Percentiles rank a stretch among this genome's conserved stretches.
Evolutionary conservation across 2,888 invertebrate genomes (phyloP).

Genomic region (Boloria euphrosyne): DNA sequence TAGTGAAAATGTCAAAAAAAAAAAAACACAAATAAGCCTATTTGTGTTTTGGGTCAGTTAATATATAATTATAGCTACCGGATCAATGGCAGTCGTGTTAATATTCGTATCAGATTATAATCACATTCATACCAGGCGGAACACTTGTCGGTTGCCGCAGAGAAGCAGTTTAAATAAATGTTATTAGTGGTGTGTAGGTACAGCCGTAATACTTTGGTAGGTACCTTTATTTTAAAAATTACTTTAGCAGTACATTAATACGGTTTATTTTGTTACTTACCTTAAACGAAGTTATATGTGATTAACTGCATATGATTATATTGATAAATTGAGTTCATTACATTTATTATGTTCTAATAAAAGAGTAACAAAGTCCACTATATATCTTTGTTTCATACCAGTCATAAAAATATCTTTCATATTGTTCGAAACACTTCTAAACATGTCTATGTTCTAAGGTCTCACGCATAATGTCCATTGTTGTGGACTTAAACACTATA

Average conservation of each 20-base stretch:
- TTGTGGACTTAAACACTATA: constrained; percentile 18
- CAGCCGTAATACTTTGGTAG: not conserved
- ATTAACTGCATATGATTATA: no score
- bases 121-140: constrained; percentile 30
- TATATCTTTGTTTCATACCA: not conserved
- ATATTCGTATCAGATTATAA: constrained; percentile 32
- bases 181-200: not conserved
- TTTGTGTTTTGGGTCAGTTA: constrained; percentile 13
- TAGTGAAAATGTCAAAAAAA: not conserved
- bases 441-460: constrained; percentile 14
- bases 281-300: no score
- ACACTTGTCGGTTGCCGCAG: constrained; percentile 13
- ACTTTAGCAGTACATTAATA: no score
- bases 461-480: constrained; percentile 30
- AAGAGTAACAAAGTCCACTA: not conserved
- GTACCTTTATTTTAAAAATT: no score
- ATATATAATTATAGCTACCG: constrained; percentile 38
- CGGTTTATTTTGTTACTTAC: no score
- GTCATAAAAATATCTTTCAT: not conserved
- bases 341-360: no score
- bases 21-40: constrained; percentile 1
- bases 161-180: not conserved
- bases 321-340: no score
- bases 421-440: not conserved
- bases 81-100: constrained; percentile 39